These are phyloP conservation scores for Lathamus discolor DNA, from an alignment of 2,113 vertebrate genomes.

Conservation along the genomic window DNA sequence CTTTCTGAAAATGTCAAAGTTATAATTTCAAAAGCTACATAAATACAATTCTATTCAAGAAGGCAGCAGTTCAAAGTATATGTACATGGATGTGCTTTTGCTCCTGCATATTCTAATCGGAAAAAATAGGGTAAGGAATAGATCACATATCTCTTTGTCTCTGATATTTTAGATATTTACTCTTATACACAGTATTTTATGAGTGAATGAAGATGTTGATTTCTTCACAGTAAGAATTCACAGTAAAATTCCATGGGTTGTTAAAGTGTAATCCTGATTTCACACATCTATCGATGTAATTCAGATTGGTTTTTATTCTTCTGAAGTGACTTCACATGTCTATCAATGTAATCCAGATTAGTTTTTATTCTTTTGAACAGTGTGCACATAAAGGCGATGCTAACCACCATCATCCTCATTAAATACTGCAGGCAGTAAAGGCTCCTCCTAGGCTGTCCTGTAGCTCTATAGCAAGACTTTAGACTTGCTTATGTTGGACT, in stretches of 20 bases:
- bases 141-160: neutral
- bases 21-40: neutral
- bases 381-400: neutral
- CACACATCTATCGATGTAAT: neutral
- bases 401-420: neutral
- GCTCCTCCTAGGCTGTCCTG: neutral
- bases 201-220: neutral
- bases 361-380: neutral
- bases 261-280: neutral
- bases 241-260: neutral
- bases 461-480: neutral
- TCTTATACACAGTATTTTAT: neutral
- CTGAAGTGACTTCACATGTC: neutral
- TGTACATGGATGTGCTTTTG: neutral
- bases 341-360: neutral
- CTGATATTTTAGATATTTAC: neutral
- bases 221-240: neutral
- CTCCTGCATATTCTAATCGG: neutral
- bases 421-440: neutral
- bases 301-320: neutral
- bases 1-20: neutral
- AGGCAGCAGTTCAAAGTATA: neutral
- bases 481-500: fast-evolving
- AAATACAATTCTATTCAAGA: neutral
- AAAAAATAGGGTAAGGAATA: neutral